Conservation (phyloP, 2,888 invertebrate genomes). For the Dryadula phaetusa region DNA sequence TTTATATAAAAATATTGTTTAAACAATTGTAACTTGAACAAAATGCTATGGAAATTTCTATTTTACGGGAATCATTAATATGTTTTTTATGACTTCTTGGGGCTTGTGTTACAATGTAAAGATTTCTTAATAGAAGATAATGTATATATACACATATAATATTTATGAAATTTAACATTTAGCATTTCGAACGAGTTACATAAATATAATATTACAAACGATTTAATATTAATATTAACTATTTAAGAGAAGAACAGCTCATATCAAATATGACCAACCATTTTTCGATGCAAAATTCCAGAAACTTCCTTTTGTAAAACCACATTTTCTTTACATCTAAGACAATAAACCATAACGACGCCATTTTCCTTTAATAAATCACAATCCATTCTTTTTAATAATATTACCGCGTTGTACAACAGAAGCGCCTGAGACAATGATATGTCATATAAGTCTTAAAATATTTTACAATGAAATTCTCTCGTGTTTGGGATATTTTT, state of each 20-base stretch:
- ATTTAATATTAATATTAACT: background rate
- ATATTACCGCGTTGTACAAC: slow-evolving; percentile 1
- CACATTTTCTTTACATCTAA: background rate
- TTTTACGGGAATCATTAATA: background rate
- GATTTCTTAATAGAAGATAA: background rate
- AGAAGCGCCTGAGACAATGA: slow-evolving; percentile 14
- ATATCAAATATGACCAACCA: background rate
- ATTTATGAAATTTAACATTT: background rate
- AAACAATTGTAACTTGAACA: background rate
- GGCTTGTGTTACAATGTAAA: background rate
- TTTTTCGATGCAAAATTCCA: background rate
- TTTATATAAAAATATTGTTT: background rate
- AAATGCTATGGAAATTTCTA: background rate
- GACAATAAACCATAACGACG: slow-evolving; percentile 11
- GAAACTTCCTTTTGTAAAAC: background rate
- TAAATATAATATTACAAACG: background rate
- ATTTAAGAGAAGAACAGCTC: background rate
- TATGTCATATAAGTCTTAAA: slow-evolving; percentile 4
- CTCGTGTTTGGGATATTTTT: background rate
- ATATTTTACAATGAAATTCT: background rate
- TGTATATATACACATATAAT: too few species aligned
- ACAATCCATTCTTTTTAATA: slow-evolving; percentile 3
- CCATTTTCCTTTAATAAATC: background rate
- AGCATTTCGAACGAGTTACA: background rate
- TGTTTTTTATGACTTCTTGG: background rate